These are phyloP conservation scores for Saccostrea cuccullata DNA, from an alignment of 1,140 invertebrate genomes.

Conservation along the genomic window DNA sequence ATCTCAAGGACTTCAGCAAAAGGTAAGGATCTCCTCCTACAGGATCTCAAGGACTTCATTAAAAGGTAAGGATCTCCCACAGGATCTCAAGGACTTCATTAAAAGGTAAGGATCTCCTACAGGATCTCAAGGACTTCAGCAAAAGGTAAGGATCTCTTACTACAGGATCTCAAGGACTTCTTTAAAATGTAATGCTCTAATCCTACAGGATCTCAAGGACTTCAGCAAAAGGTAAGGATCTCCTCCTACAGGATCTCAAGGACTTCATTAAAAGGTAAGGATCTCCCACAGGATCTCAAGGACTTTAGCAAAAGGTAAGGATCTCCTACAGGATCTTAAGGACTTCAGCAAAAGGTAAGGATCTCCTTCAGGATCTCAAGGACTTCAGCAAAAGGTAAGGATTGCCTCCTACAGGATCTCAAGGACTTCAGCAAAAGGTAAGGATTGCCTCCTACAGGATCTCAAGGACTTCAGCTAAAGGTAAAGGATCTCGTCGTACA, in stretches of 20 bases:
- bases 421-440: constrained; percentile 69
- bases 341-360: too few relatives aligned
- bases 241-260: constrained; percentile 76
- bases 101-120: too few relatives aligned
- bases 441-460: constrained; percentile 77
- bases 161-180: constrained; percentile 72
- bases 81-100: too few relatives aligned
- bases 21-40: constrained; percentile 73
- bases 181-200: constrained; percentile 38
- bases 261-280: constrained; percentile 40
- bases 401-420: constrained; percentile 75
- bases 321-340: too few relatives aligned
- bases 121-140: too few relatives aligned
- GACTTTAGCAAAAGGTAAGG: too few relatives aligned
- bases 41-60: too few relatives aligned
- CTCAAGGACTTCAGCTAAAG: too few relatives aligned
- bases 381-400: constrained; percentile 53
- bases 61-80: too few relatives aligned
- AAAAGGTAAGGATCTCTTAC: constrained; percentile 44
- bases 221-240: constrained; percentile 45
- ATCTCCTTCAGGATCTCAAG: constrained; percentile 58
- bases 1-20: constrained; percentile 62
- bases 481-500: too few relatives aligned
- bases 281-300: too few relatives aligned
- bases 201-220: constrained; percentile 76